Base-by-base conservation (phyloP, 2,797 vertebrate species). In the Avahi laniger region DNA sequence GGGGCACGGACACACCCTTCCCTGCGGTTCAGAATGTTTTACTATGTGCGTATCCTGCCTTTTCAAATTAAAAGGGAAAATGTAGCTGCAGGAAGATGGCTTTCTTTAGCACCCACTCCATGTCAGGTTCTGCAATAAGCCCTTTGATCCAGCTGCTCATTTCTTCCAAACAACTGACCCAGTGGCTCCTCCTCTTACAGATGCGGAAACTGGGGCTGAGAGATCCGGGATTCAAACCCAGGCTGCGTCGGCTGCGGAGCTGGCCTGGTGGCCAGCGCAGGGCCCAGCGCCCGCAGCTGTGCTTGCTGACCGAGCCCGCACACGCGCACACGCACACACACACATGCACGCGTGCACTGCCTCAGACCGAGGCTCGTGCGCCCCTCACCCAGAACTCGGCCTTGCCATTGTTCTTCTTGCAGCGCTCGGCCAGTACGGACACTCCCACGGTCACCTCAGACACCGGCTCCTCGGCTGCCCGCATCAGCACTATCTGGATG, bases 401-500 rank as follows among this genome's bases (percentile, higher is more conserved):
- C 63, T 97, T 98, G 85, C 99, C 99, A 0, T 97, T 99, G 98
- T 97, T 99, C 90, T 99, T 99, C 98, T 99, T 99, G 98, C 99
- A 99, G 69, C 99, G 98, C 94, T 99, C 99, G 0, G 99, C 99
- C 93, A 99, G 98, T 33, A 99, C 98, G 0, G 99, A 99, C 84
- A 99, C 99, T 0, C 99, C 99, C 78, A 99, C 98, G 0, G 99
- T 99, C 96, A 99, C 99, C 85, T 99, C 99, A 0, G 99, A 99
- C 89, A 99, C 65, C 0, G 99, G 98, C 97, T 99, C 99, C 78
- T 99, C 99, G 0, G 99, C 98, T 0, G 98, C 99, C 89, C 98
- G 99, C 99, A 99, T 99, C 89, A 99, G 99, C 80, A 99, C 98
- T 9, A 99, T 99, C 98, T 99, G 99, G 92, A 99, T 98, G 83